Evolutionary conservation across 2,797 vertebrate genomes (phyloP), one percentile per base, ranked within the genome.

Genomic region (Otolemur crassicaudatus): DNA sequence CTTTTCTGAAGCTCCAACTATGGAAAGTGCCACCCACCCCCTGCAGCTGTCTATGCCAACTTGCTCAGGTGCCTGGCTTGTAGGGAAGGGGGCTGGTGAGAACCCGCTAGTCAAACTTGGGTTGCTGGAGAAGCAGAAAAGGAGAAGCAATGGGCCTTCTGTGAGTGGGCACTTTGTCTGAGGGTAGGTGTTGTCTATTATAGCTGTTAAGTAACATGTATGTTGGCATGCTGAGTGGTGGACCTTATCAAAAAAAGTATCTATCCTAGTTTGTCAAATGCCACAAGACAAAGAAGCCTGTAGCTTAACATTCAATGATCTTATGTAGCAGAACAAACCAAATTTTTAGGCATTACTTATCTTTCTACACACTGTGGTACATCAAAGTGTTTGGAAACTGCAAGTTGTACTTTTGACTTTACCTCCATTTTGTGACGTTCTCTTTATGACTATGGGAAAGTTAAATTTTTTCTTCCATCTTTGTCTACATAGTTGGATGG

Each of bases 121-220:
- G 13, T 27, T 65, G n/a, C 70, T 2, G 27, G 27, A 65, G 6
- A 14, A 76, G 61, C n/a, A n/a, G 70, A 46, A 56, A 73, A 72
- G 34, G 60, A 67, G 31, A 58, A 75, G 12, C 27, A 31, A 25
- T 5, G 31, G 6, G 56, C 34, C 12, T 70, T 69, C 34, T 37
- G 3, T 23, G 25, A 63, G 19, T 56, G n/a, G 46, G 17, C 37
- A 23, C 8, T 40, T 2, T n/a, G 46, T 81, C 20, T 11, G 5
- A 29, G 29, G 61, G 34, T 19, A 8, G 3, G 11, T 1, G 9
- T 20, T 6, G 11, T 31, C 69, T 29, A 0, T 34, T 12, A 34
- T 8, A 87, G 40, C 1, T 1, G 1, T 7, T 84, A 46, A 63
- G 25, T 17, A 20, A 19, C 1, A 16, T 3, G 3, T n/a, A 0